phyloP scores from a whole-genome alignment of 2,888 invertebrate genomes.

The Tachina fera region DNA sequence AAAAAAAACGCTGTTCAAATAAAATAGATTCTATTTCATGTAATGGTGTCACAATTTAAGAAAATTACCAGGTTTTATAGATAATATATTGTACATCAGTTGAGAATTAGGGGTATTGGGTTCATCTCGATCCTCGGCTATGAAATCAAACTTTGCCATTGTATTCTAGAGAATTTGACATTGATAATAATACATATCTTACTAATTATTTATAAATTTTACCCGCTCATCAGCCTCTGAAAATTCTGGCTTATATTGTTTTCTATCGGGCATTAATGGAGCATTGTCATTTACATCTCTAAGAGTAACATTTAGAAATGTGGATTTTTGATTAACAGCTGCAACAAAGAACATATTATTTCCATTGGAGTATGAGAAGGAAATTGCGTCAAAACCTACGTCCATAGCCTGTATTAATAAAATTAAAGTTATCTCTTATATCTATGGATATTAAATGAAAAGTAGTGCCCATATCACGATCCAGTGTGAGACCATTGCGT shows the following conservation, averaged over 20 bases:
- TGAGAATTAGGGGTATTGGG: constrained; percentile 84
- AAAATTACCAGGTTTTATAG: constrained; percentile 76
- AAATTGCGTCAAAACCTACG: constrained; percentile 47
- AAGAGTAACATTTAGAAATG: constrained; percentile 82
- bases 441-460: constrained; percentile 84
- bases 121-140: constrained; percentile 85
- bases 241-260: constrained; percentile 73
- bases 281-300: constrained; percentile 86
- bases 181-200: background rate
- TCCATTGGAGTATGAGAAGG: background rate
- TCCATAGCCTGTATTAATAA: constrained; percentile 66
- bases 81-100: constrained; percentile 84
- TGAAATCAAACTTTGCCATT: constrained; percentile 76
- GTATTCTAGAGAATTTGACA: constrained; percentile 57
- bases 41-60: background rate
- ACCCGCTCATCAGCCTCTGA: constrained; percentile 75
- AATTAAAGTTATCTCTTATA: constrained; percentile 84
- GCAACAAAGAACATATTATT: constrained; percentile 31
- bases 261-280: constrained; percentile 83
- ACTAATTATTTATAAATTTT: background rate
- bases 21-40: no score
- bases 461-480: constrained; percentile 84
- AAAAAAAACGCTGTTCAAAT: no score
- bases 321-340: constrained; percentile 75
- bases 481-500: constrained; percentile 83